phyloP scores from a whole-genome alignment of 2,888 invertebrate genomes.

The Heliothis peltigera region DNA sequence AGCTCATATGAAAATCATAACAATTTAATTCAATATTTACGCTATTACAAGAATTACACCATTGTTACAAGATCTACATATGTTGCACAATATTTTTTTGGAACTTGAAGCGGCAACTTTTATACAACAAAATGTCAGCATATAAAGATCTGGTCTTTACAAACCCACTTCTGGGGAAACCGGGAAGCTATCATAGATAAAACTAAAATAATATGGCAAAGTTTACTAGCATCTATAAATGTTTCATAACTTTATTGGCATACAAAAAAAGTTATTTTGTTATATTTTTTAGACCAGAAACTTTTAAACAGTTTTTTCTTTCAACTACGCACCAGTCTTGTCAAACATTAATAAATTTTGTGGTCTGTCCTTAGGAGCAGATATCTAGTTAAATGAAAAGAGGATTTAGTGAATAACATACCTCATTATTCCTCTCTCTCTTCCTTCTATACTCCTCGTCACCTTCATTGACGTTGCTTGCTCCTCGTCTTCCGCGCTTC shows the following conservation, averaged over 20 bases:
- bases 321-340: too few relatives aligned
- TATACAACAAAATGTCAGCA: neutral
- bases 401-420: conserved; percentile 68
- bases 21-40: neutral
- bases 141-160: neutral
- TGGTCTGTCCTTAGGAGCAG: too few relatives aligned
- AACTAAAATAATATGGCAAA: too few relatives aligned
- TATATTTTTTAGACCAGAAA: too few relatives aligned
- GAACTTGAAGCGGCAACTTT: neutral
- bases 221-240: too few relatives aligned
- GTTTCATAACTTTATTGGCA: too few relatives aligned
- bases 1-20: neutral
- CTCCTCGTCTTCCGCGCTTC: conserved; percentile 80
- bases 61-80: conserved; percentile 26
- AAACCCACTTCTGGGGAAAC: too few relatives aligned
- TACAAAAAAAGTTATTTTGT: too few relatives aligned
- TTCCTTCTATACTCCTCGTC: conserved; percentile 93
- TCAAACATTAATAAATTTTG: too few relatives aligned
- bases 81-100: conserved; percentile 39
- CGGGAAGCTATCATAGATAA: too few relatives aligned
- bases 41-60: conserved; percentile 36
- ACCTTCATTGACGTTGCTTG: conserved; percentile 91
- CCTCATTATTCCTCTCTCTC: conserved; percentile 94
- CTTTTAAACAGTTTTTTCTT: too few relatives aligned
- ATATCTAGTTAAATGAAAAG: too few relatives aligned